Base-by-base conservation (phyloP, 1,140 invertebrate species). In the Chelonus insularis region DNA sequence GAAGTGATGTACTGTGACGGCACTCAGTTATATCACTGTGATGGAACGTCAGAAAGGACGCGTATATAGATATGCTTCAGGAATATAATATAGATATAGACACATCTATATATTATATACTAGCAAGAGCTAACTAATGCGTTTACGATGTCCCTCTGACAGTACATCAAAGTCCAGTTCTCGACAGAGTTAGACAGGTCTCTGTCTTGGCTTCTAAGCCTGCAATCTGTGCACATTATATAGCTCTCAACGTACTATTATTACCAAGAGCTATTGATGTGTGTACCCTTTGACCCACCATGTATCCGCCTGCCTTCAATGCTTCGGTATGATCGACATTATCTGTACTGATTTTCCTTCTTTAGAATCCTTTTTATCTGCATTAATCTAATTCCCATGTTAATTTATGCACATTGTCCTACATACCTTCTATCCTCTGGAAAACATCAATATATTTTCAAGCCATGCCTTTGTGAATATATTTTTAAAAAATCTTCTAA, bases 121-220 rank as follows among this genome's bases (percentile, higher is more conserved):
- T 16, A 21, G 20, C 34, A 51, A n/a, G 11, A 12, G 21, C 43
- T 16, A 66, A 72, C 71, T 74, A 76, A 76, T 75, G 74, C 71
- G 68, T 72, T 75, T 73, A 69, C 71, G 70, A 73, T 75, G 74
- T 76, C 62, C 59, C 60, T 34, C 66, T 73, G 73, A 74, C 74
- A 73, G 68, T 70, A 68, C 73, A 71, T 75, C 73, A 76, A 75
- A 75, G 72, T 73, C 69, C 69, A 62, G 52, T 57, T 32, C 36
- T 5, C 9, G 9, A 8, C 48, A 8, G 18, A 55, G 52, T 39
- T 55, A 20, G 52, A 55, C 56, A 58, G 60, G 62, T 60, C 62
- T 62, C 63, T 21, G 47, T 55, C 57, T 51, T 18, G 52, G 39
- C 21, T 37, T 20, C 48, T 55, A 55, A 55, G 52, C 50, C 20